Evolutionary conservation across 2,888 invertebrate genomes (phyloP).

Genomic region (Chymomyza caudatula): DNA sequence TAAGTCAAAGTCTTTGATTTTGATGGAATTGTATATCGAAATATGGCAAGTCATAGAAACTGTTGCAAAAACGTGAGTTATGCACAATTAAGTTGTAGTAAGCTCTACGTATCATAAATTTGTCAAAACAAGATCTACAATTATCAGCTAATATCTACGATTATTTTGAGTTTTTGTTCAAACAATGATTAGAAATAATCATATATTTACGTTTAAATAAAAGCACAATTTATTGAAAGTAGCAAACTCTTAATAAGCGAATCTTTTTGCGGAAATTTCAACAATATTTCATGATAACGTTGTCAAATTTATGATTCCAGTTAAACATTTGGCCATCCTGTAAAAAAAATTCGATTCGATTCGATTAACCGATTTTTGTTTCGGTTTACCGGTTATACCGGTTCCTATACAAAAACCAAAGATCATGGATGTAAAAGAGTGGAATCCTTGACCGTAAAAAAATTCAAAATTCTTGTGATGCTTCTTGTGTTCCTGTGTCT

Average conservation of each 20-base stretch:
- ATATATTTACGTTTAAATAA: not conserved
- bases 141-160: not conserved
- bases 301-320: not conserved
- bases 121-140: not conserved
- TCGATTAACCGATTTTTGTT: no score
- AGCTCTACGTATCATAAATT: not conserved
- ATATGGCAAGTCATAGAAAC: not conserved
- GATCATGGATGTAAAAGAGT: no score
- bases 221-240: not conserved
- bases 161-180: not conserved
- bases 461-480: no score
- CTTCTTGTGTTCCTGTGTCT: no score
- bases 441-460: no score
- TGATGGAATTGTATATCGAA: not conserved
- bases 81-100: not conserved
- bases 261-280: not conserved
- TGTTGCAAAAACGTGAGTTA: not conserved
- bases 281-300: not conserved
- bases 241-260: no score
- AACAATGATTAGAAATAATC: not conserved
- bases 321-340: no score
- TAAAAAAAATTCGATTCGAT: no score
- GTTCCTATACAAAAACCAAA: no score
- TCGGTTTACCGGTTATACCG: no score
- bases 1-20: not conserved